Evolutionary conservation across 2,113 vertebrate genomes (phyloP), one percentile per base, ranked within the genome.

Genomic region (Pipra filicauda): DNA sequence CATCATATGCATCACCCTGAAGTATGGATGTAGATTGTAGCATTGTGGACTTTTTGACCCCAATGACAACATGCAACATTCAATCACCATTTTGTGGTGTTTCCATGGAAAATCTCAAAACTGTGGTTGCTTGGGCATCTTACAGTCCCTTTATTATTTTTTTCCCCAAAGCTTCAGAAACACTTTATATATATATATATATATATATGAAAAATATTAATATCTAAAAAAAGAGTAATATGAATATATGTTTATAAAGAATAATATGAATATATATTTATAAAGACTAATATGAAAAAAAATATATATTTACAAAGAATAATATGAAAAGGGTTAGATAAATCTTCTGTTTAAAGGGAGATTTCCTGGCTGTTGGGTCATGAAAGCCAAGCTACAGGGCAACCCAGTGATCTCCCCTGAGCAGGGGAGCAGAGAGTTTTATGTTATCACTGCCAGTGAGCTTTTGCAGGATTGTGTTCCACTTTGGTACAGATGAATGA

Each of bases 401-500:
- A 95, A 82, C 46, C 12, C 75, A 37, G 80, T 55, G 73, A 70
- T 78, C 19, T 31, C 64, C 26, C 22, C 30, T 8, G 23, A 46
- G 71, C 28, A 52, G 26, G 11, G 41, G 93, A 80, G 35, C 77
- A 61, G 79, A 26, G 52, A 52, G 11, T 54, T 94, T 57, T 27
- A 33, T 61, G 72, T 85, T 73, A 48, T 52, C 43, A 20, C 69
- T 83, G 44, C 33, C 59, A 48, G 37, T 66, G 46, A 86, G 93
- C 62, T 41, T 66, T 61, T 33, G 51, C 71, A 92, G 82, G 73
- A 84, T 35, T 73, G 30, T 64, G 72, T 62, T 80, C 91, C 62
- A 79, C 77, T 89, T 70, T 87, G 85, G 69, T 94, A 33, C 58
- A 84, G 95, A 78, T 57, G 88, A 58, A 31, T 57, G 44, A 96